Percentiles rank a stretch among this genome's conserved stretches.
Evolutionary conservation across 2,797 vertebrate species (phyloP).

Genomic region (Graptemys geographica): DNA sequence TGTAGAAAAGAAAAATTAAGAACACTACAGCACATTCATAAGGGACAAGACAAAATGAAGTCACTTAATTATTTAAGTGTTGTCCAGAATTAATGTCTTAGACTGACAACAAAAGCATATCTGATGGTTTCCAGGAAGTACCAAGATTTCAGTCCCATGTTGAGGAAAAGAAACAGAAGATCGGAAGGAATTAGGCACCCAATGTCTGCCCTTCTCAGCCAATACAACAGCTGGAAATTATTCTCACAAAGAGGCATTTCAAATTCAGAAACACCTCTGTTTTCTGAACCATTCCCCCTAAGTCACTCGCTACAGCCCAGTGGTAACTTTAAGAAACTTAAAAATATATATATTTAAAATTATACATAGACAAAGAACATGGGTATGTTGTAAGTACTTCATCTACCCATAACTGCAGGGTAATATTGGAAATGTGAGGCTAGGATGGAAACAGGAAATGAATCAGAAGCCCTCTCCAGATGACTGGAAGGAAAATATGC

Average conservation of each 20-base stretch:
- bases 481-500: background rate
- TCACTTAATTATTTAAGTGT: background rate
- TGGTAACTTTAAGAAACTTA: background rate
- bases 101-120: background rate
- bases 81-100: background rate
- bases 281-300: background rate
- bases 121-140: background rate
- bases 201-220: background rate
- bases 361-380: background rate
- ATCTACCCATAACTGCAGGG: background rate
- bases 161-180: background rate
- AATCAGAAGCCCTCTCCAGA: background rate
- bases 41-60: background rate
- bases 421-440: background rate
- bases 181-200: fast-evolving
- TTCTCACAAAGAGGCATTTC: background rate
- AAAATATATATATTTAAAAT: background rate
- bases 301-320: background rate
- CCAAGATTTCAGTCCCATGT: background rate
- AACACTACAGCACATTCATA: background rate
- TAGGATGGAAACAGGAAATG: background rate
- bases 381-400: background rate
- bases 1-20: background rate
- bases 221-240: background rate
- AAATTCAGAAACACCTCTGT: background rate